A percentile compares a stretch with the other conserved stretches of the same genome.
These are phyloP conservation scores for Macroteleia sp. DNA, from an alignment of 2,888 invertebrate genomes.

Conservation along the genomic window DNA sequence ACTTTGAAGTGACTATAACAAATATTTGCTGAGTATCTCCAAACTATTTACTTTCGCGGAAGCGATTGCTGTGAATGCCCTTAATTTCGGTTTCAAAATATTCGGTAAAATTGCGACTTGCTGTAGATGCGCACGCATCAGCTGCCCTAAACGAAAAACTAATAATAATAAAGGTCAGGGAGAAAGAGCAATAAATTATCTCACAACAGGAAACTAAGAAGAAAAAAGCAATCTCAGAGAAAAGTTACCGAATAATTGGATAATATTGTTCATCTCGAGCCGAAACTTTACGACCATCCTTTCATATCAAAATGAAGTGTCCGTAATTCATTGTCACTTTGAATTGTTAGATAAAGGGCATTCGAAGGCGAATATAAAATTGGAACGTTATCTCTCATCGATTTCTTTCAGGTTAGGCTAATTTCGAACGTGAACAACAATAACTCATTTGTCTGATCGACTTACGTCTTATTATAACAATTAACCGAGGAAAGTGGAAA, in stretches of 20 bases:
- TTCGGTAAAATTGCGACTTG: no score
- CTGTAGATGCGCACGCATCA: background rate
- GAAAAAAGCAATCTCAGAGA: conserved; percentile 44
- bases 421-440: no score
- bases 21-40: no score
- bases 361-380: conserved; percentile 3
- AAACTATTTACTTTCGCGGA: no score
- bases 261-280: conserved; percentile 46
- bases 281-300: conserved; percentile 46
- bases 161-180: conserved; percentile 40
- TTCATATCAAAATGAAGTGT: conserved; percentile 39
- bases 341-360: conserved; percentile 15
- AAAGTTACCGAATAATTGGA: conserved; percentile 57
- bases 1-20: no score
- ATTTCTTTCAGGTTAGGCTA: no score
- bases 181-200: conserved; percentile 49
- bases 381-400: no score
- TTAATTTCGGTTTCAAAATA: no score
- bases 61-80: no score
- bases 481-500: no score
- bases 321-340: conserved; percentile 36
- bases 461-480: no score
- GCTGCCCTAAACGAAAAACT: conserved; percentile 16
- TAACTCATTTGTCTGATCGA: no score
- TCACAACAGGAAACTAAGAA: conserved; percentile 10